These are phyloP conservation scores for Cydia pomonella DNA, from an alignment of 1,140 invertebrate species.

Conservation along the genomic window DNA sequence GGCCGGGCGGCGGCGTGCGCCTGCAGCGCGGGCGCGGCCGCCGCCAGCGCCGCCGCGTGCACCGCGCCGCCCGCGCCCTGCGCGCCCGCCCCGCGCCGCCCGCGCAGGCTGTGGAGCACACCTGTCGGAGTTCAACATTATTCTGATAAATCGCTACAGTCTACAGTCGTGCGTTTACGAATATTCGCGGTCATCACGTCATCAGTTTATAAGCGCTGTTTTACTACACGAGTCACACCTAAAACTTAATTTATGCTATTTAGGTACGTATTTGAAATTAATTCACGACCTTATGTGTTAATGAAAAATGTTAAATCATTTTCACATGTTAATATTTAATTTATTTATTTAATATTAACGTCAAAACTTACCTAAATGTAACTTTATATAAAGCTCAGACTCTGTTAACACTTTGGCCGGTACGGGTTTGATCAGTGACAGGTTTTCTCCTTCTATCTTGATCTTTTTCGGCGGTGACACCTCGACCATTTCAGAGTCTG, in stretches of 20 bases:
- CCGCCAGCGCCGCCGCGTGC: slow-evolving; percentile 79
- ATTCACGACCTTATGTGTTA: no score
- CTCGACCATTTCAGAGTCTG: slow-evolving; percentile 62
- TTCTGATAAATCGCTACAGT: background rate
- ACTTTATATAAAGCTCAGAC: slow-evolving; percentile 81
- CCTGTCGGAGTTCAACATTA: slow-evolving; percentile 36
- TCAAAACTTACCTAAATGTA: slow-evolving; percentile 80
- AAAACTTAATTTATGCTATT: no score
- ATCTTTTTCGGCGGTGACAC: slow-evolving; percentile 62
- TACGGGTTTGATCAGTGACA: slow-evolving; percentile 55
- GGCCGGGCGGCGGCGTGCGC: slow-evolving; percentile 65
- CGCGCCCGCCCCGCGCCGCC: slow-evolving; percentile 76
- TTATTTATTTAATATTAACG: background rate
- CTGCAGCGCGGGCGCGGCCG: slow-evolving; percentile 73
- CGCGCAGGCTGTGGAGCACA: slow-evolving; percentile 82
- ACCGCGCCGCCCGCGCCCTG: slow-evolving; percentile 82
- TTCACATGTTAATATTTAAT: no score
- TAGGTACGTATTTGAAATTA: no score
- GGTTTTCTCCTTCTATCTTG: slow-evolving; percentile 66
- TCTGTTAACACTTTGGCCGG: slow-evolving; percentile 53
- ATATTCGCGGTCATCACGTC: no score
- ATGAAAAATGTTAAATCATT: no score
- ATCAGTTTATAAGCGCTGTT: no score
- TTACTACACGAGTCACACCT: no score
- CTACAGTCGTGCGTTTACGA: no score